Evolutionary conservation across 2,113 vertebrate genomes (phyloP), one percentile per base, ranked within the genome.

Genomic region (Collichthys lucidus): DNA sequence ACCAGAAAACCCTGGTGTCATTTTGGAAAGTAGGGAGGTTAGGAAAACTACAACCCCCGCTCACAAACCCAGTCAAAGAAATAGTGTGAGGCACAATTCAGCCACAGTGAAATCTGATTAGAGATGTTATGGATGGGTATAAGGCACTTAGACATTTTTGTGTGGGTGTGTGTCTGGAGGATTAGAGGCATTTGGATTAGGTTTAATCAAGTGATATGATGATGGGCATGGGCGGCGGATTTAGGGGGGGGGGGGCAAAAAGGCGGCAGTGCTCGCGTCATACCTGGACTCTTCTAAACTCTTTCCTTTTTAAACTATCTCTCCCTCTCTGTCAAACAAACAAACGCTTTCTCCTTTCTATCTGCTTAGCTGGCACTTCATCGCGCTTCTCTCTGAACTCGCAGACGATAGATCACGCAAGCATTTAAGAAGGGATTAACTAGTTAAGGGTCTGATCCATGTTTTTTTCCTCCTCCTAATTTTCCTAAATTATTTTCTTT

Each of bases 341-440:
- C 71, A 74, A 91, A 83, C 82, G 77, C 65, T 79, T 83, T 68
- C 68, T 65, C 66, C 53, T 52, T 53, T 87, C 70, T 63, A 66
- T 88, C 77, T 85, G 74, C 74, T 88, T 61, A 65, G 77, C 75
- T 75, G 74, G 52, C 83, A 78, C 70, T 86, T 71, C 74, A 82
- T 79, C 63, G 72, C 42, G 46, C 47, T 86, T 76, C 66, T 63
- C 52, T 86, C 63, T 85, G 65, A 87, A 92, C 90, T 79, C 77
- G 80, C 83, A 83, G 83, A 89, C n/a, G 49, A 84, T 79, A 73
- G 88, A 94, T 93, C 93, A 94, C 67, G 74, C 90, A 87, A 88
- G 82, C 87, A 66, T 89, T 92, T 92, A 91, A 91, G 80, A 92
- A 77, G 75, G 86, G 89, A 94, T 94, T 94, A 91, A 79, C 67